Evolutionary conservation across 1,140 invertebrate species (phyloP).

Genomic region (Drosophila setifemur): DNA sequence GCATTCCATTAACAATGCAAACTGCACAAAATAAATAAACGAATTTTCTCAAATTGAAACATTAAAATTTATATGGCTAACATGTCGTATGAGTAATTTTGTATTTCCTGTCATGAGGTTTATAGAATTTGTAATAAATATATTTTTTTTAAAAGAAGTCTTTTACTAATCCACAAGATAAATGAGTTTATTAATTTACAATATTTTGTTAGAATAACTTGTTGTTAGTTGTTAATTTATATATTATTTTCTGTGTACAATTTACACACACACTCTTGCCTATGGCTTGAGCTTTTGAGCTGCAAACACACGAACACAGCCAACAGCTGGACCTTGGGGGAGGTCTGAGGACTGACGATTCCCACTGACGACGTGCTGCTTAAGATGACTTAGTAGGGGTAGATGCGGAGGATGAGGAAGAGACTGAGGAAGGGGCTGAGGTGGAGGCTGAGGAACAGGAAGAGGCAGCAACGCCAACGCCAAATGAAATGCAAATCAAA

Average conservation of each 20-base stretch:
- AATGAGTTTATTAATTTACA: no score
- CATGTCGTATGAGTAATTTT: background rate
- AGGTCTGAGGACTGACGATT: conserved; percentile 8
- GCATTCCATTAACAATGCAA: no score
- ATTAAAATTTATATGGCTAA: background rate
- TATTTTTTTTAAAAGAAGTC: no score
- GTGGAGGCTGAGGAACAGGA: conserved; percentile 26
- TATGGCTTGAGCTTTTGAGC: conserved; percentile 55
- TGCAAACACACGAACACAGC: conserved; percentile 37
- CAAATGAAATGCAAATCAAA: conserved; percentile 76
- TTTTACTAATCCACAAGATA: background rate
- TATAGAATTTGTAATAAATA: no score
- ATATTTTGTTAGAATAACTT: no score
- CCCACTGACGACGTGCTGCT: conserved; percentile 30
- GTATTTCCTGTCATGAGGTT: background rate
- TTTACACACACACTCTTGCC: background rate
- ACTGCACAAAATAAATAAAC: no score
- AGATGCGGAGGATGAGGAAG: background rate
- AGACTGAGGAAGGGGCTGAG: background rate
- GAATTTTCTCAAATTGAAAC: no score
- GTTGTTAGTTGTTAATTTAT: no score
- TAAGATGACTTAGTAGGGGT: conserved; percentile 36
- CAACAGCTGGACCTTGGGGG: background rate
- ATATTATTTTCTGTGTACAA: background rate
- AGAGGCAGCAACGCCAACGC: conserved; percentile 27